These are phyloP conservation scores for Limnephilus marmoratus DNA, from an alignment of 2,888 invertebrate species.

Conservation along the genomic window DNA sequence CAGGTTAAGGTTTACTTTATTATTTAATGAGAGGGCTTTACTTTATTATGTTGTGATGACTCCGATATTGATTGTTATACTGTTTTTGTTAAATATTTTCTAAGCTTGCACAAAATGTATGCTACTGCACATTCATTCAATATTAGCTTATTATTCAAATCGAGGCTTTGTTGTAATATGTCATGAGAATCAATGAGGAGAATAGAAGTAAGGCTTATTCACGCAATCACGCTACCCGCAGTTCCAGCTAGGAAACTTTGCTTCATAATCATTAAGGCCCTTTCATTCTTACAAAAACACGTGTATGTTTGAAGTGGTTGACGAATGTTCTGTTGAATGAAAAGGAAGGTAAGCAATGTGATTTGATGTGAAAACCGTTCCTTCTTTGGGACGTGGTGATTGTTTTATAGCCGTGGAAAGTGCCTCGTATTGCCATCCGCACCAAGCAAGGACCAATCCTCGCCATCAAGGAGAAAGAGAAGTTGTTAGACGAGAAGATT, in stretches of 20 bases:
- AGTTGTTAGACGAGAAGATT: conserved; percentile 92
- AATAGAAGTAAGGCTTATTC: neutral
- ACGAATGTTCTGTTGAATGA: neutral
- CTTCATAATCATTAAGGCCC: conserved; percentile 9
- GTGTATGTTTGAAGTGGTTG: neutral
- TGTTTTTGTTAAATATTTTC: neutral
- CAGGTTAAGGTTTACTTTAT: conserved; percentile 23
- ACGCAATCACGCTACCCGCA: neutral
- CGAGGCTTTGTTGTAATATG: neutral
- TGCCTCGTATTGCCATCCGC: conserved; percentile 92
- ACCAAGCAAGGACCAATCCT: conserved; percentile 89
- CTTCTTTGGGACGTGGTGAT: conserved; percentile 71
- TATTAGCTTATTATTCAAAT: neutral
- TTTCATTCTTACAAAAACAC: conserved; percentile 4
- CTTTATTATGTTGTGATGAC: neutral
- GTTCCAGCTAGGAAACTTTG: neutral
- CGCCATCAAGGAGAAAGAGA: conserved; percentile 92
- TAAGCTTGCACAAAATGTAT: neutral
- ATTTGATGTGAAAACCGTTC: conserved; percentile 65
- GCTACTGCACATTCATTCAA: neutral
- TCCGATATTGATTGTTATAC: neutral
- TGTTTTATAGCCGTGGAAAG: conserved; percentile 80
- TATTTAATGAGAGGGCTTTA: conserved; percentile 30
- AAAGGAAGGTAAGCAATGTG: neutral
- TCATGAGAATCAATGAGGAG: neutral